Evolutionary conservation across 64 coral and sea anemone species (phyloP).

Genomic region (Montipora capricornis): DNA sequence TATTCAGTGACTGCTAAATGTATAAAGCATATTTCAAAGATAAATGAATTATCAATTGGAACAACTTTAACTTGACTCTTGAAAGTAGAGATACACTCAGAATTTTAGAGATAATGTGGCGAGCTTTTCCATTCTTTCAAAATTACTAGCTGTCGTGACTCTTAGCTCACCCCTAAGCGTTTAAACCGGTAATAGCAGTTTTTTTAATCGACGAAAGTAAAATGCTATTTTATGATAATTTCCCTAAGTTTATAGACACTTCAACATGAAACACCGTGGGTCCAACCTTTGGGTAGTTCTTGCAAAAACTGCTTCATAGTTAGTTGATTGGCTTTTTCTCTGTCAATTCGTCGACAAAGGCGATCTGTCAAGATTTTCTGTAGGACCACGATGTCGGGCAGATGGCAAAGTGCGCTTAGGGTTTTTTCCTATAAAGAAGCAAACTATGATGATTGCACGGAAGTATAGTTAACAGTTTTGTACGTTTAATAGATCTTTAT

Average conservation of each 20-base stretch:
- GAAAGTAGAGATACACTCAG: too few species aligned
- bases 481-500: too few species aligned
- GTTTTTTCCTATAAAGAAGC: constrained; percentile 65
- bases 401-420: constrained; percentile 64
- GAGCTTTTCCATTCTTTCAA: too few species aligned
- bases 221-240: neutral
- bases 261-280: neutral
- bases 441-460: neutral
- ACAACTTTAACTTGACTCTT: too few species aligned
- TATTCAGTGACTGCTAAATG: too few species aligned
- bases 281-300: neutral
- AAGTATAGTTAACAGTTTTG: neutral
- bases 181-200: too few species aligned
- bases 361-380: constrained; percentile 68
- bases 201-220: too few species aligned
- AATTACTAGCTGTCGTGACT: too few species aligned
- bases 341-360: constrained; percentile 79
- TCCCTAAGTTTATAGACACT: neutral
- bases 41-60: too few species aligned
- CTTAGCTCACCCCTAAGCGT: too few species aligned
- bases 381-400: constrained; percentile 81
- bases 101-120: too few species aligned
- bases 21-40: too few species aligned
- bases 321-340: constrained; percentile 51
- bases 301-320: neutral